Percentiles rank a stretch among this genome's conserved stretches.
Evolutionary conservation across 2,888 invertebrate genomes (phyloP).

Genomic region (Stenodema calcarata): DNA sequence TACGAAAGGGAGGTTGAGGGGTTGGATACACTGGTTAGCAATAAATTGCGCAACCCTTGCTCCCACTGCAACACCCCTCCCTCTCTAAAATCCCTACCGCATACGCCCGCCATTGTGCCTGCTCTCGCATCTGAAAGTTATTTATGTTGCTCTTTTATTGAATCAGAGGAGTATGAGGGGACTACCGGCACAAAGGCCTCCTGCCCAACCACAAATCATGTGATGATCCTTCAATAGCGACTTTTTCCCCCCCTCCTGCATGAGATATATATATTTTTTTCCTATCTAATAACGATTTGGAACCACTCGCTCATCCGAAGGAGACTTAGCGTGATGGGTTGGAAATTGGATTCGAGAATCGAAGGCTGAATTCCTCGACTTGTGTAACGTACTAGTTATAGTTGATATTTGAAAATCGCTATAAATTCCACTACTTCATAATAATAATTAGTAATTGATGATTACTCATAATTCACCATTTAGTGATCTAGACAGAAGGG

Average conservation of each 20-base stretch:
- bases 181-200: conserved; percentile 2
- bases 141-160: conserved; percentile 51
- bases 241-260: neutral
- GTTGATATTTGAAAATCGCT: too few species aligned
- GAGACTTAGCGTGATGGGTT: neutral
- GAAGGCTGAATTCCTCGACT: too few species aligned
- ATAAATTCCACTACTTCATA: too few species aligned
- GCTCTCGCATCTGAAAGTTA: conserved; percentile 47
- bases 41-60: conserved; percentile 32
- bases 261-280: neutral
- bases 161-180: conserved; percentile 32
- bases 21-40: conserved; percentile 27
- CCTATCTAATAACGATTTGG: neutral
- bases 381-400: too few species aligned
- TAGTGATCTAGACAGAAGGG: too few species aligned
- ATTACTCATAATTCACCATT: too few species aligned
- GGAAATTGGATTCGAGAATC: neutral
- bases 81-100: conserved; percentile 8
- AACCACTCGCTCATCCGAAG: neutral
- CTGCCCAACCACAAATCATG: conserved; percentile 34
- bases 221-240: conserved; percentile 36
- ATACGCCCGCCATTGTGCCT: conserved; percentile 44
- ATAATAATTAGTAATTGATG: too few species aligned
- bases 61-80: conserved; percentile 23
- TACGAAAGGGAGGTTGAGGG: neutral